These are phyloP conservation scores for Sphinx pinastri DNA, from an alignment of 2,888 invertebrate genomes.

Conservation along the genomic window DNA sequence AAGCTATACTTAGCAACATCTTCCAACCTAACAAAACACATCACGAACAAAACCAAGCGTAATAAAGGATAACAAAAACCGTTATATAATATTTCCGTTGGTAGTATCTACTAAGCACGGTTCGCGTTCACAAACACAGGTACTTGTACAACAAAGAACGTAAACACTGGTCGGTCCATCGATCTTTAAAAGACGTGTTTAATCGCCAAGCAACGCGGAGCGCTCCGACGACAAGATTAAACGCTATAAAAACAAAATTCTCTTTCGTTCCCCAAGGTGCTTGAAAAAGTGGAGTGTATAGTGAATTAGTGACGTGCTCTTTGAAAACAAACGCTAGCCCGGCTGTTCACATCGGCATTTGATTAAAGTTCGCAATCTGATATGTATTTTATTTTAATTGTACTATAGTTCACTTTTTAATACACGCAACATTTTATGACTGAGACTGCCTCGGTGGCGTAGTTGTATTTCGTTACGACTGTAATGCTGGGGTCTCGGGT, in stretches of 20 bases:
- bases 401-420: no score
- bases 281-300: slow-evolving; percentile 24
- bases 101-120: slow-evolving; percentile 1
- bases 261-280: slow-evolving; percentile 29
- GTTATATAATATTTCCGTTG: slow-evolving; percentile 11
- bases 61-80: background rate
- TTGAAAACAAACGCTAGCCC: background rate
- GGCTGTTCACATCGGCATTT: no score
- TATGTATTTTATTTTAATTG: background rate
- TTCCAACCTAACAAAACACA: background rate
- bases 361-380: background rate
- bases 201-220: slow-evolving; percentile 60
- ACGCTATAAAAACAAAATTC: slow-evolving; percentile 55
- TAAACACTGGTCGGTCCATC: slow-evolving; percentile 49
- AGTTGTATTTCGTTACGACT: no score
- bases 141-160: slow-evolving; percentile 37
- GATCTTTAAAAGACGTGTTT: slow-evolving; percentile 60
- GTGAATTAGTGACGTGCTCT: slow-evolving; percentile 12
- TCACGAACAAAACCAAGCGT: background rate
- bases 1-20: no score
- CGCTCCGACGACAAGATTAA: slow-evolving; percentile 55
- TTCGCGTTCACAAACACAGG: slow-evolving; percentile 33
- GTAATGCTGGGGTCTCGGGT: no score
- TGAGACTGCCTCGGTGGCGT: no score
- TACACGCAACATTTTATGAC: no score